These are phyloP conservation scores for Orchestes rusci DNA, from an alignment of 2,888 invertebrate genomes.

Conservation along the genomic window DNA sequence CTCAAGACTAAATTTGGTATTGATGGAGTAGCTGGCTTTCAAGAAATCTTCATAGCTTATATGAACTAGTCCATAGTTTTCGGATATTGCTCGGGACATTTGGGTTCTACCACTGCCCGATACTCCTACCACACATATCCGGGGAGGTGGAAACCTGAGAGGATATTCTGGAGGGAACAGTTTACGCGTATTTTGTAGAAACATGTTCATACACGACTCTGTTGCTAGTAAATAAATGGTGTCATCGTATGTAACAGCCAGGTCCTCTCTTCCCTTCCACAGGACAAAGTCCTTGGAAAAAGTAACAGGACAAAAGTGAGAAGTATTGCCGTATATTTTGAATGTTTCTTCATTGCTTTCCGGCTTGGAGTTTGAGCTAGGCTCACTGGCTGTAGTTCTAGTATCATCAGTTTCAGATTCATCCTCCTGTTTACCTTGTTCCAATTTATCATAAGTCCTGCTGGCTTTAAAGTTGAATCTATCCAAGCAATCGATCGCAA, in stretches of 20 bases:
- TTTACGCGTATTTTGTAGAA: constrained; percentile 46
- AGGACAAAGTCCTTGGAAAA: constrained; percentile 48
- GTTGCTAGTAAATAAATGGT: constrained; percentile 50
- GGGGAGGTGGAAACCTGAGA: constrained; percentile 45
- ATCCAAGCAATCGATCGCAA: constrained; percentile 35
- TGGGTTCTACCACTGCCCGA: constrained; percentile 50
- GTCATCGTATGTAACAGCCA: constrained; percentile 47
- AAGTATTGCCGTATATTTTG: constrained; percentile 49
- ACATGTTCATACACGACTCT: constrained; percentile 46
- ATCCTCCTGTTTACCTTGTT: constrained; percentile 40
- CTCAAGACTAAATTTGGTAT: constrained; percentile 19
- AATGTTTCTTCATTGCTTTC: constrained; percentile 30
- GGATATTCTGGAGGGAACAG: constrained; percentile 40
- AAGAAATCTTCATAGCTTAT: constrained; percentile 44
- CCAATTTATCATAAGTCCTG: constrained; percentile 45
- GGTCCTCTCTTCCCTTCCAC: constrained; percentile 56
- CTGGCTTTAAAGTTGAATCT: constrained; percentile 43
- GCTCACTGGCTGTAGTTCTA: constrained; percentile 26
- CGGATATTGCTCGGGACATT: constrained; percentile 46
- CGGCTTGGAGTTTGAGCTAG: constrained; percentile 19
- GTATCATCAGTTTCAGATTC: constrained; percentile 38
- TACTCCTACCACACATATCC: constrained; percentile 53
- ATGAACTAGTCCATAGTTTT: constrained; percentile 50
- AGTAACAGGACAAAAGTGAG: constrained; percentile 56
- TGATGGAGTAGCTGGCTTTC: constrained; percentile 23